Evolutionary conservation across 2,888 invertebrate genomes (phyloP).

Genomic region (Stenodema calcarata): DNA sequence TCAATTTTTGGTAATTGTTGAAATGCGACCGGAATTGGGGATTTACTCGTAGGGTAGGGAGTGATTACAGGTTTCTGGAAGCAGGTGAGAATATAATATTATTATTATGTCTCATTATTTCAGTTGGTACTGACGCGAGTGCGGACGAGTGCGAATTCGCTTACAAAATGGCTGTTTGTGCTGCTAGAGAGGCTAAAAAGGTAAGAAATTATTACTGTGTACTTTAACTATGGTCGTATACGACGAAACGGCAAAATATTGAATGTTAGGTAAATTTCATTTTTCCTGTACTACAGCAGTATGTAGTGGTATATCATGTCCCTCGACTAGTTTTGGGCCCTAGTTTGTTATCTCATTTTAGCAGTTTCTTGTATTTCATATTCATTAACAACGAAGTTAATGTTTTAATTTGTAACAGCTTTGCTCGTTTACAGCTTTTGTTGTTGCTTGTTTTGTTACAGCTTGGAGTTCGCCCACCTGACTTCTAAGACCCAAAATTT

Average conservation of each 20-base stretch:
- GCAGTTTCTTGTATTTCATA: too few species aligned
- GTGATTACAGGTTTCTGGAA: not conserved
- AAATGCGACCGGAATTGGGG: too few species aligned
- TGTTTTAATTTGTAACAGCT: too few species aligned
- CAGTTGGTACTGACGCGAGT: constrained; percentile 40
- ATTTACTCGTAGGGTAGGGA: too few species aligned
- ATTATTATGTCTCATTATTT: not conserved
- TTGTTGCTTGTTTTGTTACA: not conserved
- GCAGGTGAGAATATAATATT: not conserved
- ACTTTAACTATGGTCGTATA: too few species aligned
- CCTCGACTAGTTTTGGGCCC: too few species aligned
- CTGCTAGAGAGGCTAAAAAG: constrained; percentile 48
- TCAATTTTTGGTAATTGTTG: too few species aligned
- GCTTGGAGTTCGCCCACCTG: constrained; percentile 25
- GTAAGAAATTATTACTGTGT: constrained; percentile 1
- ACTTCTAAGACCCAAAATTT: not conserved
- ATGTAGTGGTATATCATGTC: too few species aligned
- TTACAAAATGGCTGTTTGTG: constrained; percentile 48
- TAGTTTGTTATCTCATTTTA: too few species aligned
- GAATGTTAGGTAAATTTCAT: not conserved
- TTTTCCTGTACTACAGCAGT: not conserved
- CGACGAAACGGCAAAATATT: not conserved
- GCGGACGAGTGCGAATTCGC: constrained; percentile 52
- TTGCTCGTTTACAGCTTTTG: too few species aligned
- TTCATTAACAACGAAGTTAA: too few species aligned